A percentile compares a stretch with the other conserved stretches of the same genome.
These are phyloP conservation scores for Lordiphosa stackelbergi DNA, from an alignment of 1,140 invertebrate genomes.

Conservation along the genomic window DNA sequence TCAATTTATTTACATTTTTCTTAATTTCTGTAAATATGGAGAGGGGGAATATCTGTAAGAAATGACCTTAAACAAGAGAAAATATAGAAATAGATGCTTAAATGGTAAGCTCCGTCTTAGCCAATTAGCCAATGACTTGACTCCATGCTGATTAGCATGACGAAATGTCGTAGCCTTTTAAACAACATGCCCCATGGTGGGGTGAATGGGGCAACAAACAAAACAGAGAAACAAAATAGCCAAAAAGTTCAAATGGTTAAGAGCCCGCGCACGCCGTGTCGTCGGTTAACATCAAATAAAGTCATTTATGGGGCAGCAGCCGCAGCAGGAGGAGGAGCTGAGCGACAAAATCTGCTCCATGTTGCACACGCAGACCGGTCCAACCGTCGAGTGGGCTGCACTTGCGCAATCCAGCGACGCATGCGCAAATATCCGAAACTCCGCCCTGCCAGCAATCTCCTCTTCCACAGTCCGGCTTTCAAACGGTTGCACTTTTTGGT, in stretches of 20 bases:
- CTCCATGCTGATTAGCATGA: constrained; percentile 70
- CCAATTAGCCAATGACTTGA: constrained; percentile 56
- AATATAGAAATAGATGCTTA: too few relatives aligned
- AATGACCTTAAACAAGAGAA: neutral
- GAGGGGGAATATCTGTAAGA: neutral
- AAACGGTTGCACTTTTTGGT: constrained; percentile 61
- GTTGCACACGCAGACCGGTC: constrained; percentile 23
- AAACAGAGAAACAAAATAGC: constrained; percentile 21
- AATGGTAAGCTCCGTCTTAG: constrained; percentile 22
- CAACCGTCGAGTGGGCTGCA: constrained; percentile 24
- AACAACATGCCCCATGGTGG: constrained; percentile 12
- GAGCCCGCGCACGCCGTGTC: constrained; percentile 26
- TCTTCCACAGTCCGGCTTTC: constrained; percentile 4
- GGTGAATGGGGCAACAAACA: constrained; percentile 12
- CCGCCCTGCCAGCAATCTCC: neutral
- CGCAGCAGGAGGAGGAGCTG: constrained; percentile 8
- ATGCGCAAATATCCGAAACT: constrained; percentile 37
- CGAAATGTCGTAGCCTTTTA: constrained; percentile 67
- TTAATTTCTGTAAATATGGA: neutral
- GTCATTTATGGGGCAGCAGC: constrained; percentile 30
- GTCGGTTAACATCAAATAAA: constrained; percentile 71
- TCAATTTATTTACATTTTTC: neutral
- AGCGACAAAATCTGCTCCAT: constrained; percentile 69
- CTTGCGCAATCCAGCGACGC: constrained; percentile 64
- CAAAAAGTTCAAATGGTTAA: constrained; percentile 65